These are phyloP conservation scores for Epirrhoe alternata DNA, from an alignment of 2,888 invertebrate genomes.

Conservation along the genomic window DNA sequence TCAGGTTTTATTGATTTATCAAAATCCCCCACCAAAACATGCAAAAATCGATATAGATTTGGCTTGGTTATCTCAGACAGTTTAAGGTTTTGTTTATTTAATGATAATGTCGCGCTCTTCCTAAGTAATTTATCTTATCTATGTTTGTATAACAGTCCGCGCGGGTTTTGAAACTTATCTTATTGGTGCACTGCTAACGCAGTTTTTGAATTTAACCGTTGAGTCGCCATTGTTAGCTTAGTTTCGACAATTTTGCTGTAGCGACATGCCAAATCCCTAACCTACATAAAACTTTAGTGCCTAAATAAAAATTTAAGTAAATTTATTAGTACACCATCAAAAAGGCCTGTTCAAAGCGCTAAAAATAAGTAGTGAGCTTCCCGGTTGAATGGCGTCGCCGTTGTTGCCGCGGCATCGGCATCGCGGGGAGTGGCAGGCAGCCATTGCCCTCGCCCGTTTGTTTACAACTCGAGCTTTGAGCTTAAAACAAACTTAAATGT, in stretches of 20 bases:
- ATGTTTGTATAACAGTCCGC: conserved; percentile 6
- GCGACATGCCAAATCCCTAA: background rate
- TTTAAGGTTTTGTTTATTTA: conserved; percentile 33
- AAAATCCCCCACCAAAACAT: background rate
- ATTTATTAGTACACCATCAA: conserved; percentile 42
- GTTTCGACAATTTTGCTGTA: background rate
- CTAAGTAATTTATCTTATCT: conserved; percentile 28
- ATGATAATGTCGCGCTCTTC: conserved; percentile 35
- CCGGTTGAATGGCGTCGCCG: conserved; percentile 83
- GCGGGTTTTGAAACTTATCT: background rate
- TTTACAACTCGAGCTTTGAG: conserved; percentile 74
- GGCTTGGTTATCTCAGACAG: conserved; percentile 46
- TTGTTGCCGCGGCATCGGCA: conserved; percentile 55
- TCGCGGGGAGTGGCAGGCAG: conserved; percentile 80
- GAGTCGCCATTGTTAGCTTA: background rate
- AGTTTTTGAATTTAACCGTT: conserved; percentile 14
- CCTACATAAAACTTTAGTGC: background rate
- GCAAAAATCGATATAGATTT: conserved; percentile 36
- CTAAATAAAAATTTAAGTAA: background rate
- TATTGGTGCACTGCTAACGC: conserved; percentile 13
- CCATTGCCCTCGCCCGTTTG: conserved; percentile 84
- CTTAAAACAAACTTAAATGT: conserved; percentile 60
- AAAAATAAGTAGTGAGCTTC: conserved; percentile 84
- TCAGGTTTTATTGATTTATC: too few relatives aligned
- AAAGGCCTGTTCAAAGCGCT: conserved; percentile 70